Conservation (phyloP, 2,888 invertebrate species). For the Strigamia transsilvanica region DNA sequence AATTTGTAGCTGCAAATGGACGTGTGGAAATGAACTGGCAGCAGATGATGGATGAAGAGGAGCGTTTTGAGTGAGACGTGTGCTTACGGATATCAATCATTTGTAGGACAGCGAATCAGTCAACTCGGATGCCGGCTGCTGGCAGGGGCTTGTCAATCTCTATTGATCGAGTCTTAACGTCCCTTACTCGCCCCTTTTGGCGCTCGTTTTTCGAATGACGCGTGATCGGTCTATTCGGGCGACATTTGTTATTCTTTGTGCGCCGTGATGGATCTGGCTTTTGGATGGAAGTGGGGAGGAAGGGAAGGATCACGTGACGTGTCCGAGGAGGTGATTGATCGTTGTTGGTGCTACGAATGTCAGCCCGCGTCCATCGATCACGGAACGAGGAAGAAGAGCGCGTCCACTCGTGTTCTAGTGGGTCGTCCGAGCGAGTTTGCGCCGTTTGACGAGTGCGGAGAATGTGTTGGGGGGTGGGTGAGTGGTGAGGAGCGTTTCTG, state of each 20-base stretch:
- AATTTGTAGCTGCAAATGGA: slow-evolving; percentile 8
- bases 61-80: slow-evolving; percentile 3
- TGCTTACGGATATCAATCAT: not conserved
- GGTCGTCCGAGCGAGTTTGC: slow-evolving; percentile 3
- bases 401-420: not conserved
- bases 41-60: not conserved
- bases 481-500: not conserved
- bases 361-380: slow-evolving; percentile 33
- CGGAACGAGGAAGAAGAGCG: not conserved
- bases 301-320: slow-evolving; percentile 9
- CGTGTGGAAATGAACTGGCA: slow-evolving; percentile 3
- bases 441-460: not conserved
- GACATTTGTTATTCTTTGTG: slow-evolving; percentile 11
- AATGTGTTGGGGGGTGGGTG: not conserved
- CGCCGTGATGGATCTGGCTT: not conserved
- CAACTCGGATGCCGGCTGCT: slow-evolving; percentile 1
- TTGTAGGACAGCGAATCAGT: not conserved
- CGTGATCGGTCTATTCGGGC: not conserved
- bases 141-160: not conserved
- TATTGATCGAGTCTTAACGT: not conserved
- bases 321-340: slow-evolving; percentile 26
- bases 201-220: not conserved
- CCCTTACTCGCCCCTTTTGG: not conserved
- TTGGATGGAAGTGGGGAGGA: not conserved
- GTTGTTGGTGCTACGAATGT: slow-evolving; percentile 34